These are phyloP conservation scores for Pammene aurita DNA, from an alignment of 2,888 invertebrate genomes.

Conservation along the genomic window DNA sequence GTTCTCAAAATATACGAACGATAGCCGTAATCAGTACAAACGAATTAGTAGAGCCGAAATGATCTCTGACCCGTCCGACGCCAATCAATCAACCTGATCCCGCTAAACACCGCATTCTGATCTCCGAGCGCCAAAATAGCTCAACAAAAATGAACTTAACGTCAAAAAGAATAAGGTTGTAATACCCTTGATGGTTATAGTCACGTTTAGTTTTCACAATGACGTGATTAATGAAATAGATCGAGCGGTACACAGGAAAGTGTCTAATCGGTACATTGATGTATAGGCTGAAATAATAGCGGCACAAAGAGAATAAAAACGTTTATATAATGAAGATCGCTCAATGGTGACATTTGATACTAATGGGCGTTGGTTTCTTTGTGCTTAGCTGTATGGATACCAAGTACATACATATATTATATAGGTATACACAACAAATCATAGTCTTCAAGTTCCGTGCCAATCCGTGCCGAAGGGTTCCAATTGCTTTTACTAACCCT, in stretches of 20 bases:
- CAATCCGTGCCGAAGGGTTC: not conserved
- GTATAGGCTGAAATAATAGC: conserved; percentile 62
- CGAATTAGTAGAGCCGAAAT: conserved; percentile 66
- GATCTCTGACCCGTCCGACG: conserved; percentile 71
- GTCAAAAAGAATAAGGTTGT: conserved; percentile 46
- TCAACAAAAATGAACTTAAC: conserved; percentile 52
- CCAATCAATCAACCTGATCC: conserved; percentile 77
- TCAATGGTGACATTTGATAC: conserved; percentile 19
- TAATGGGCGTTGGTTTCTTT: conserved; percentile 24
- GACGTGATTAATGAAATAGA: conserved; percentile 74
- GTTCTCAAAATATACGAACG: conserved; percentile 45
- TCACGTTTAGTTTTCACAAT: conserved; percentile 61
- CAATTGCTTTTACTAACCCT: too few species aligned
- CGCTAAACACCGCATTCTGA: conserved; percentile 65
- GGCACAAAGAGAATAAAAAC: conserved; percentile 41
- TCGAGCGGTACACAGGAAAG: conserved; percentile 63
- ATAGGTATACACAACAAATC: not conserved
- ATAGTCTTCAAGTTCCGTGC: not conserved
- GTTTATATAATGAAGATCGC: conserved; percentile 47
- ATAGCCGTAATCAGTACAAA: conserved; percentile 66
- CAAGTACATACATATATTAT: not conserved
- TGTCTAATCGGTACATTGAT: conserved; percentile 73
- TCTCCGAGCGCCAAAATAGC: conserved; percentile 43
- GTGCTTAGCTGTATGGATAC: not conserved
- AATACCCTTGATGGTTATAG: conserved; percentile 43